Conservation (phyloP, 2,113 vertebrate genomes). For the Cyanistes caeruleus region DNA sequence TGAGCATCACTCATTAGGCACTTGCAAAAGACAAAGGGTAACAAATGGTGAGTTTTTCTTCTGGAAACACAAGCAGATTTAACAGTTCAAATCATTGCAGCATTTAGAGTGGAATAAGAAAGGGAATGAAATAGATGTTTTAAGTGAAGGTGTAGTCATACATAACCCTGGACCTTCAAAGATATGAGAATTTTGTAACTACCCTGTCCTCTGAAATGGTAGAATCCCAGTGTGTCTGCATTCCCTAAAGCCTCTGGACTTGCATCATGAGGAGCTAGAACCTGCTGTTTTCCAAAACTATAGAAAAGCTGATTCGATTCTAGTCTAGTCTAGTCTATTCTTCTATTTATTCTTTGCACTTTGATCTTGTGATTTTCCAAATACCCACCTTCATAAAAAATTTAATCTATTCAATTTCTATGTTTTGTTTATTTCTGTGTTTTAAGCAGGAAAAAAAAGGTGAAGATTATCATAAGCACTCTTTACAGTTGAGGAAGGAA, state of each 20-base stretch:
- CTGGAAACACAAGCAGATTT: neutral
- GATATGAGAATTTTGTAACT: neutral
- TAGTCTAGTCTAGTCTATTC: neutral
- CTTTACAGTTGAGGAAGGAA: neutral
- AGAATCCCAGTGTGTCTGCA: fast-evolving
- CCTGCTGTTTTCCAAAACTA: neutral
- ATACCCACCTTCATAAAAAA: neutral
- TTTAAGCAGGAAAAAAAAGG: neutral
- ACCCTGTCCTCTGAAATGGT: neutral
- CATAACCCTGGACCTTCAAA: neutral
- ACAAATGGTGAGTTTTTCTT: neutral
- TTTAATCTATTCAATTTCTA: fast-evolving
- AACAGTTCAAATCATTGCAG: neutral
- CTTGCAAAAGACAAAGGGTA: neutral
- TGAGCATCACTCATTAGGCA: neutral
- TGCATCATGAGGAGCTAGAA: neutral
- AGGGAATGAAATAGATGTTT: neutral
- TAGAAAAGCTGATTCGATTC: neutral
- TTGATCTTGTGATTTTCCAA: neutral
- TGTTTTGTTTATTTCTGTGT: neutral
- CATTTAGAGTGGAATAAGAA: neutral
- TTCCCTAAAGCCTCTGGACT: neutral
- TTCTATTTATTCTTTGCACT: neutral
- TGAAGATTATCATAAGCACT: neutral
- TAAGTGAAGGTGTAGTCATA: neutral